Evolutionary conservation across 2,888 invertebrate species (phyloP), one percentile per base, ranked within the genome.

Genomic region (Epistrophella euchroma): DNA sequence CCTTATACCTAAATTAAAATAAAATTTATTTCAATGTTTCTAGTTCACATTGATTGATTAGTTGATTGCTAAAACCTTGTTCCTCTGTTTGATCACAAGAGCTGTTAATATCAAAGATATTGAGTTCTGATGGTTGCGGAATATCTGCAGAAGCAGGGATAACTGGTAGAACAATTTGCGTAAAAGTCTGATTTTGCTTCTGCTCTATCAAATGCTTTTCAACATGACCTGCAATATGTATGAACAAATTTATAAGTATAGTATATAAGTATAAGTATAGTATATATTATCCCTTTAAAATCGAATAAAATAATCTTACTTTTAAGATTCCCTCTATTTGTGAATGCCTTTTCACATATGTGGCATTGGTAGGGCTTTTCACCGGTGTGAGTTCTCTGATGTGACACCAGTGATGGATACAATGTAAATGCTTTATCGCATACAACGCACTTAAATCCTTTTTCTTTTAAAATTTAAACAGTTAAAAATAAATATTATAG

Each of bases 141-240:
- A 77, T 70, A 52, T 77, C 81, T 37, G 15, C 55, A 35, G 85
- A 64, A 22, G 73, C 50, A 11, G 45, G 58, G 17, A 86, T 71
- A 10, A 86, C 86, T 9, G 86, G 86, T 52, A 86, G 22, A 1
- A 86, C 66, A n/a, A 86, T 86, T 64, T 86, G 86, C 1, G 73
- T 64, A 19, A 86, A 86, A n/a, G 86, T 86, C 19, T 86, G 86
- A 47, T 86, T 86, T 28, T 81, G 82, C n/a, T 86, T 86, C 37
- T 82, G 72, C 66, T 86, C 86, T 17, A 86, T 60, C 22, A 86
- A 82, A 66, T 86, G 86, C 37, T 86, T 86, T 28, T 82, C 86
- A 28, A 86, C 77, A 45, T 86, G 86, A 66, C 82, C 86, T 86
- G 52, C 9, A 74, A 77, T 17, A 15, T 19, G 11, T 11, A 15